phyloP scores from a whole-genome alignment of 2,113 vertebrate species.

The Pelecanoides urinatrix region DNA sequence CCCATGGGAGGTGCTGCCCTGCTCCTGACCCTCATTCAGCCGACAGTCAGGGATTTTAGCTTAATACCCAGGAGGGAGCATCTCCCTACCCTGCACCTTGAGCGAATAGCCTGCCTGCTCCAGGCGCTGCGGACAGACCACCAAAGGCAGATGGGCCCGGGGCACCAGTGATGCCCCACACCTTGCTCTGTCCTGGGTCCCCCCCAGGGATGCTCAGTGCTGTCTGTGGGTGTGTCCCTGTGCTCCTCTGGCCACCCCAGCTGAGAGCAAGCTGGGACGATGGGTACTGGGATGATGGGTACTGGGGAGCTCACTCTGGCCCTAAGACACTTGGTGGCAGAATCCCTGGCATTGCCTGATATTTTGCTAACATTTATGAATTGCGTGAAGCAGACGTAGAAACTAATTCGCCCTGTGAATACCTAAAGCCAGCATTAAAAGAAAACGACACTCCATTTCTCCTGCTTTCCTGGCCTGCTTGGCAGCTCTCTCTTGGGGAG shows the following conservation, averaged over 20 bases:
- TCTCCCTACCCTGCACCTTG: not conserved
- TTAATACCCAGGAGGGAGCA: not conserved
- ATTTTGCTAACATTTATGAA: not conserved
- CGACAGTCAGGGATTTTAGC: not conserved
- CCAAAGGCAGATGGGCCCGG: fast-evolving
- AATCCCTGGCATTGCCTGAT: not conserved
- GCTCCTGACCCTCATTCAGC: not conserved
- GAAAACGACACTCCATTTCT: not conserved
- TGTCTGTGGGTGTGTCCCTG: fast-evolving
- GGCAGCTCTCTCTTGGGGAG: not conserved
- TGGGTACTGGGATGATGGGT: not conserved
- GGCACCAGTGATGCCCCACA: not conserved
- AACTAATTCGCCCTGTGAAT: not conserved
- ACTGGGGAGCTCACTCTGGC: not conserved
- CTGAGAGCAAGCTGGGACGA: not conserved
- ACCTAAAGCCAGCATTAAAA: not conserved
- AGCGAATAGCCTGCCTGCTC: not conserved
- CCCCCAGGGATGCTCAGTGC: not conserved
- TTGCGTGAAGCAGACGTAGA: not conserved
- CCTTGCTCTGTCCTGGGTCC: not conserved
- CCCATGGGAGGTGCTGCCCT: not conserved
- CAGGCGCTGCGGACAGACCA: not conserved
- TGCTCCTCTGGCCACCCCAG: fast-evolving
- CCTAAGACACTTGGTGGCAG: not conserved
- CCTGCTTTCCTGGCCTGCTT: fast-evolving